These are phyloP conservation scores for Trichopoda pennipes DNA, from an alignment of 2,888 invertebrate species.

Conservation along the genomic window DNA sequence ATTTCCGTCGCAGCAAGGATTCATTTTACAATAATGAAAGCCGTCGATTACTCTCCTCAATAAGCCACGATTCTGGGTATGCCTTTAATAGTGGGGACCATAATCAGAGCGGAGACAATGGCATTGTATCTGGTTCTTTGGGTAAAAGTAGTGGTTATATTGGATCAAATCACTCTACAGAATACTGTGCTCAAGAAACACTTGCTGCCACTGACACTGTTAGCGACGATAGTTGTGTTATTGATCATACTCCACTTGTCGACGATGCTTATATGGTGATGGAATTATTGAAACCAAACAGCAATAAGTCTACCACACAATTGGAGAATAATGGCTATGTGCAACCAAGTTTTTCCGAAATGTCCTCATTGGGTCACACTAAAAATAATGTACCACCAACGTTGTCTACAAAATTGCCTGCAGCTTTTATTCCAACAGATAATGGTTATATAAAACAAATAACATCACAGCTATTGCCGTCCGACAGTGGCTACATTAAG, in stretches of 20 bases:
- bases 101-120: conserved; percentile 37
- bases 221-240: conserved; percentile 26
- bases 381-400: conserved; percentile 18
- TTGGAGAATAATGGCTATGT: conserved; percentile 45
- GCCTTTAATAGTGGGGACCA: conserved; percentile 60
- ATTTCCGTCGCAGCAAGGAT: conserved; percentile 69
- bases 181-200: conserved; percentile 58
- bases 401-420: conserved; percentile 22
- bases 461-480: conserved; percentile 51
- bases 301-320: conserved; percentile 14
- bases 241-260: conserved; percentile 33
- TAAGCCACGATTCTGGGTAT: conserved; percentile 70
- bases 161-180: conserved; percentile 62
- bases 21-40: conserved; percentile 71
- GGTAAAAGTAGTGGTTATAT: conserved; percentile 69
- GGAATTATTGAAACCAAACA: conserved; percentile 61
- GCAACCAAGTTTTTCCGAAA: conserved; percentile 28
- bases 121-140: conserved; percentile 45
- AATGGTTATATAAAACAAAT: conserved; percentile 64
- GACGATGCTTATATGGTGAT: conserved; percentile 68
- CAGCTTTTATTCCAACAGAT: conserved; percentile 47
- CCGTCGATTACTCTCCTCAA: conserved; percentile 70
- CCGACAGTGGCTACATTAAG: conserved; percentile 69
- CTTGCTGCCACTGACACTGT: neutral
- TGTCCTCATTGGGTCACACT: conserved; percentile 20